Conservation (phyloP, 1,140 invertebrate genomes). For the Heliothis virescens region DNA sequence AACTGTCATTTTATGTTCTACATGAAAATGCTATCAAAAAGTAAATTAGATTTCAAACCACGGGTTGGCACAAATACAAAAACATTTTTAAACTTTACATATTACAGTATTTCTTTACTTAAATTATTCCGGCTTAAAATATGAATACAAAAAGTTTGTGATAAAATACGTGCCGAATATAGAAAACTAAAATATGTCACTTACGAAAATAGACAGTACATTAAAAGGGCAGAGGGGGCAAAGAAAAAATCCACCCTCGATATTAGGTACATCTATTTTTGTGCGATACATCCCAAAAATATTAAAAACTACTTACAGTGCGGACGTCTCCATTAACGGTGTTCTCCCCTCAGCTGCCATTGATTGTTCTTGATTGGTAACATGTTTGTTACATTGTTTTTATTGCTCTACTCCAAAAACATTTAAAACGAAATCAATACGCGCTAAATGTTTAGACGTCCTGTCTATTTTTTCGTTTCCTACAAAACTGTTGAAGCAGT, state of each 20-base stretch:
- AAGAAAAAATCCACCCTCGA: slow-evolving; percentile 59
- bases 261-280: slow-evolving; percentile 72
- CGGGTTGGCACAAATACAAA: too few species aligned
- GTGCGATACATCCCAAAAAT: slow-evolving; percentile 72
- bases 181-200: slow-evolving; percentile 35
- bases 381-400: slow-evolving; percentile 57
- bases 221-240: slow-evolving; percentile 38
- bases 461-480: not conserved
- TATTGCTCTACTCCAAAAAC: slow-evolving; percentile 42
- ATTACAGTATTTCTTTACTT: too few species aligned
- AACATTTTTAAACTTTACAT: too few species aligned
- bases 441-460: not conserved
- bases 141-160: too few species aligned
- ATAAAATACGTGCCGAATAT: slow-evolving; percentile 5
- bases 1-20: not conserved
- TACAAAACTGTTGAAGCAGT: too few species aligned
- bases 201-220: slow-evolving; percentile 40
- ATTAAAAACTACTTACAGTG: slow-evolving; percentile 80
- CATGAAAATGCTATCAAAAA: not conserved
- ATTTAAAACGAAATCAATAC: slow-evolving; percentile 37
- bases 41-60: not conserved
- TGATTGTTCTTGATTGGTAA: slow-evolving; percentile 70
- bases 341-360: slow-evolving; percentile 63
- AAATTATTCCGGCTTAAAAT: too few species aligned
- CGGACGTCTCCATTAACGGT: slow-evolving; percentile 82